phyloP scores from a whole-genome alignment of 2,888 invertebrate species.

The Apocheima hispidaria region DNA sequence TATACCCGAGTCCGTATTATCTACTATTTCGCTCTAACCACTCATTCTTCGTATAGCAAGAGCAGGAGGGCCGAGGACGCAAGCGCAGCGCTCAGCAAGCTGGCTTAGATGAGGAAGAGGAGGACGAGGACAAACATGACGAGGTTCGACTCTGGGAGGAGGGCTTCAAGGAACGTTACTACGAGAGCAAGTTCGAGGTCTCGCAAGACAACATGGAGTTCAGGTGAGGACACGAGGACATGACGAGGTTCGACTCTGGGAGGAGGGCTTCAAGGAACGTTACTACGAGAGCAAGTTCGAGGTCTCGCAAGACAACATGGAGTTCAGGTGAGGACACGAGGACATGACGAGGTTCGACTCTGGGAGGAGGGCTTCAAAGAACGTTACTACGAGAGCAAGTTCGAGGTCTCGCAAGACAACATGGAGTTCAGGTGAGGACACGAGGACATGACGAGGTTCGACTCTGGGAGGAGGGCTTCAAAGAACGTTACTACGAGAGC shows the following conservation, averaged over 20 bases:
- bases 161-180: constrained; percentile 99
- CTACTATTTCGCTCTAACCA: constrained; percentile 5
- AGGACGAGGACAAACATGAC: constrained; percentile 93
- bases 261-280: constrained; percentile 98
- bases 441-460: constrained; percentile 93
- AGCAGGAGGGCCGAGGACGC: constrained; percentile 68
- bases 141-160: constrained; percentile 97
- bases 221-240: constrained; percentile 87
- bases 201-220: constrained; percentile 91
- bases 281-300: constrained; percentile 99
- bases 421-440: constrained; percentile 91
- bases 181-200: constrained; percentile 97
- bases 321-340: constrained; percentile 88
- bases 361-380: constrained; percentile 99
- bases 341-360: constrained; percentile 95
- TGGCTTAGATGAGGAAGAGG: constrained; percentile 85
- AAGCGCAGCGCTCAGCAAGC: constrained; percentile 84
- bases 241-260: constrained; percentile 97
- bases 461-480: constrained; percentile 98
- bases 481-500: constrained; percentile 98
- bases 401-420: constrained; percentile 91
- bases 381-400: constrained; percentile 98
- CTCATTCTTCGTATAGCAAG: constrained; percentile 49
- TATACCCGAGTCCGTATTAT: too few relatives aligned
- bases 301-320: constrained; percentile 89